A percentile compares a stretch with the other conserved stretches of the same genome.
These are phyloP conservation scores for Falco novaeseelandiae DNA, from an alignment of 2,797 vertebrate species.

Conservation along the genomic window DNA sequence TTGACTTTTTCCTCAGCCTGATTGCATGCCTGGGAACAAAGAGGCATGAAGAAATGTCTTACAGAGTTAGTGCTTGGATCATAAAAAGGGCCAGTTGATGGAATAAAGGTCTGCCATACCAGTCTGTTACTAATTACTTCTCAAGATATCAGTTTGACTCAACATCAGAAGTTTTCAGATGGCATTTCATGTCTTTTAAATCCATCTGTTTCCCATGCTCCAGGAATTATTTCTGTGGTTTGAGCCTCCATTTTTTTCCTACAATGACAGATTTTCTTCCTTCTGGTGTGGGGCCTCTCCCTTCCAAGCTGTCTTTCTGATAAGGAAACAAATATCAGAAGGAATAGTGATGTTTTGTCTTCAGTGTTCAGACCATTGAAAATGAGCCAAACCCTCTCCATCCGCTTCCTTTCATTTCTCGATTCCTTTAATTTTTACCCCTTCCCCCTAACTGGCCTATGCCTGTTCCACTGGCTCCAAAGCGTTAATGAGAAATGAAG, in stretches of 20 bases:
- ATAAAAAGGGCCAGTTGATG: rapidly evolving
- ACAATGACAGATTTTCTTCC: background rate
- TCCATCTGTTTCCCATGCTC: background rate
- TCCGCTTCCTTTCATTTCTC: background rate
- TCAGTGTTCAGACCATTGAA: background rate
- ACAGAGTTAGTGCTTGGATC: background rate
- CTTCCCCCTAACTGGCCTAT: background rate
- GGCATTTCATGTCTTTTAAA: background rate
- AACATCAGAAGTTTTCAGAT: background rate
- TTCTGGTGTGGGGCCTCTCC: background rate
- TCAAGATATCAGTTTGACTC: background rate
- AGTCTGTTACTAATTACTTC: background rate
- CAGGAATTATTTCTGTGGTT: background rate
- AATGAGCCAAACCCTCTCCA: background rate
- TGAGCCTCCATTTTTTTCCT: background rate
- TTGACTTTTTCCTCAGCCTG: background rate
- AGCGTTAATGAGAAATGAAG: background rate
- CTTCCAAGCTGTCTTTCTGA: background rate
- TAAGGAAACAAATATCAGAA: background rate
- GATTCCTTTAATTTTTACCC: background rate
- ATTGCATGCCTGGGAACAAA: background rate
- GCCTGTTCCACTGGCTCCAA: rapidly evolving
- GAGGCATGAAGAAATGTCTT: background rate
- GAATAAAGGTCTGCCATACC: background rate
- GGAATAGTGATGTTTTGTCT: background rate